Base-by-base conservation (phyloP, 2,797 vertebrate genomes). In the Sebastes hubbsi region DNA sequence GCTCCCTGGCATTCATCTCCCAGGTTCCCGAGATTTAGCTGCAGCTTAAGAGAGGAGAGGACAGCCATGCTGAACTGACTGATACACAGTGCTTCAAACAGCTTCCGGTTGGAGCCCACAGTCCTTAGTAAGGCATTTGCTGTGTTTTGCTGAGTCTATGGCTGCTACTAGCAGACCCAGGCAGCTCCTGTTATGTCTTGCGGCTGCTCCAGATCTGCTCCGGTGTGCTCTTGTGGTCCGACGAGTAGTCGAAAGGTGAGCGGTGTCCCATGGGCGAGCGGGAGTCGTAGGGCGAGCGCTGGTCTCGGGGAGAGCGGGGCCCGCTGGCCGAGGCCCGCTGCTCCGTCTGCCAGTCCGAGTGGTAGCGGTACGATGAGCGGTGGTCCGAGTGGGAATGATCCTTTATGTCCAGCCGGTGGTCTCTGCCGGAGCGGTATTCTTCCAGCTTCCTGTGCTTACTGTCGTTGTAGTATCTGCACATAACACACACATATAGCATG, bases 121-220 rank as follows among this genome's bases (percentile, higher is more conserved):
- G 83, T 87, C 96, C 96, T 96, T 91, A 46, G 91, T 99, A 99
- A 99, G 98, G 98, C 98, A 98, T 98, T 96, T 96, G 95, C 95
- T 97, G 97, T 97, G 96, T 97, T 96, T 96, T 96, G 95, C 95
- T 94, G 94, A 96, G 97, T 96, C 95, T 97, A 96, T 97, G 97
- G 97, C 97, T 97, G 97, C 96, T 84, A 86, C 85, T 36, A 30
- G 90, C 85, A 89, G 87, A 86, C 85, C 90, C 13, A 9, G 32
- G 73, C 90, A 94, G 94, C 94, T 92, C 90, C 87, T 91, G 97
- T 96, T 99, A 99, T 98, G 98, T 99, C 94, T 99, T 99, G 85
- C 98, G 96, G 93, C 94, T 95, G 92, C 96, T 98, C 98, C 98
- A 99, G 85, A 96, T 97, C 92, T 98, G 98, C 94, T 99, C 98